Evolutionary conservation across 2,113 vertebrate genomes (phyloP), one percentile per base, ranked within the genome.

Genomic region (Lates calcarifer): DNA sequence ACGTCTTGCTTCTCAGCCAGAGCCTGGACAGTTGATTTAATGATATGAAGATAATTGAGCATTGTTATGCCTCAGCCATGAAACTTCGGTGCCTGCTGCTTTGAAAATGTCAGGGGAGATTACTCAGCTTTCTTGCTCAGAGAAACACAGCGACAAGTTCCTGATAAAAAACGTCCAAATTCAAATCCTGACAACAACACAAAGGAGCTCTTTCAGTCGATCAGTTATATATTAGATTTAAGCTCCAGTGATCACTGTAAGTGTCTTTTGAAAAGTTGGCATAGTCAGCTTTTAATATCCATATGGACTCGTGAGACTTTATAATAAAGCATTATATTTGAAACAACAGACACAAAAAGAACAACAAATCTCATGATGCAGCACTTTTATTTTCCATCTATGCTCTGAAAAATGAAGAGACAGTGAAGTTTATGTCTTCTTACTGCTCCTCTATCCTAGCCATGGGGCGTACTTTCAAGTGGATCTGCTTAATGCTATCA

Each of bases 401-500:
- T 29, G 0, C 37, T 24, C 51, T 29, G 68, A 78, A 37, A 80
- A 84, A 22, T 51, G 55, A 64, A 55, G 69, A 51, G 67, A 87
- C 22, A 28, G 24, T 26, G 68, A 57, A 49, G 63, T 83, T 79
- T 31, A 39, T 60, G 64, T 49, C 77, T 41, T 65, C 58, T 15
- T 51, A n/a, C 55, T 72, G 49, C 35, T 43, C 74, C 58, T 53
- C 69, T 53, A 53, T 87, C 63, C 61, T 53, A 45, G 79, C 86
- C 81, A 68, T 13, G 49, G 85, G 89, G 74, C 28, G 15, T 45
- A 26, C 87, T 84, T 87, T 88, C 72, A 82, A 88, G 67, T 80
- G 68, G 65, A 69, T 67, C 75, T 82, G 65, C 84, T 78, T 84
- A 90, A 85, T 82, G 74, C 62, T 77, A 62, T 61, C 64, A 41